Conservation (phyloP, 2,888 invertebrate genomes). For the Campoplex nolae region DNA sequence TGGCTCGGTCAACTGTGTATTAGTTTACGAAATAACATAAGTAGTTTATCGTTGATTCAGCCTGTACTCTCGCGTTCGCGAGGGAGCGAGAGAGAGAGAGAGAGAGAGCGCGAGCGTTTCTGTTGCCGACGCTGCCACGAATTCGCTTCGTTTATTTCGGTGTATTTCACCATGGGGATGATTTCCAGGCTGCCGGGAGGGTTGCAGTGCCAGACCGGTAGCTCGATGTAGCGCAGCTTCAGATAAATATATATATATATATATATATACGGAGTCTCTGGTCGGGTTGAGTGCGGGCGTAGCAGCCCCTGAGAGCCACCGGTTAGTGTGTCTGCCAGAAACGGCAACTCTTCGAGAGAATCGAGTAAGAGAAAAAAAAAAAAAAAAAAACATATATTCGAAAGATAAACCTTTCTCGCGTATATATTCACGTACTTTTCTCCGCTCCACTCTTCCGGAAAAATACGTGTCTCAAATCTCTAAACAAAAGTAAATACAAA, state of each 20-base stretch:
- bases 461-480: slow-evolving; percentile 12
- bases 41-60: slow-evolving; percentile 36
- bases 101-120: slow-evolving; percentile 35
- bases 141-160: slow-evolving; percentile 64
- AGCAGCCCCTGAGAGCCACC: slow-evolving; percentile 23
- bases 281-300: slow-evolving; percentile 16
- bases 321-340: slow-evolving; percentile 51
- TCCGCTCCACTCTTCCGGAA: neutral
- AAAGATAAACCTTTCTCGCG: slow-evolving; percentile 2
- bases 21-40: slow-evolving; percentile 29
- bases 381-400: slow-evolving; percentile 17
- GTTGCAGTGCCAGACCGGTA: slow-evolving; percentile 34
- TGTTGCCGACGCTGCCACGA: slow-evolving; percentile 60
- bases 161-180: slow-evolving; percentile 61
- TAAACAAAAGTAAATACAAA: neutral
- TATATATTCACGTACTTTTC: slow-evolving; percentile 1
- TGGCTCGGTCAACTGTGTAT: neutral
- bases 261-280: slow-evolving; percentile 4
- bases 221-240: slow-evolving; percentile 22
- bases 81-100: neutral
- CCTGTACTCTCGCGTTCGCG: neutral
- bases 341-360: slow-evolving; percentile 32
- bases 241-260: slow-evolving; percentile 16
- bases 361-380: neutral
- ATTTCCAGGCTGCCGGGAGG: slow-evolving; percentile 57